phyloP scores from a whole-genome alignment of 2,797 vertebrate genomes.

The Aythya fuligula region DNA sequence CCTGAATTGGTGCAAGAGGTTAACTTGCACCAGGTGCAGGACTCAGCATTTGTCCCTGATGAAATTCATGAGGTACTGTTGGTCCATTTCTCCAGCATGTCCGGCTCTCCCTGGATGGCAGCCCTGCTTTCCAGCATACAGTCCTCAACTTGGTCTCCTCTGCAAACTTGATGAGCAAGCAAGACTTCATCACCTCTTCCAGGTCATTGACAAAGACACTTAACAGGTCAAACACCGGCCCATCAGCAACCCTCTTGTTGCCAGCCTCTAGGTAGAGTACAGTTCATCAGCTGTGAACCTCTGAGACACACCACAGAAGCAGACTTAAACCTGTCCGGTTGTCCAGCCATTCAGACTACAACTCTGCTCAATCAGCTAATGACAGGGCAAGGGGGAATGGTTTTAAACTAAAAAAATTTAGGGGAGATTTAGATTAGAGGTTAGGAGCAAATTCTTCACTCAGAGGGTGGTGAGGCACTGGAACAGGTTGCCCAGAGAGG shows the following conservation, averaged over 20 bases:
- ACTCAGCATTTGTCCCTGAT: background rate
- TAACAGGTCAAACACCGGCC: no score
- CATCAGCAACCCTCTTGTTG: background rate
- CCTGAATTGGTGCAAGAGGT: background rate
- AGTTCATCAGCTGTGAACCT: background rate
- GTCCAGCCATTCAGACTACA: background rate
- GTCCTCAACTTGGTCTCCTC: background rate
- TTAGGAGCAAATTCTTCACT: no score
- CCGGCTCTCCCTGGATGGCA: background rate
- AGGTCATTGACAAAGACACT: background rate
- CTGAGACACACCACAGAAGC: background rate
- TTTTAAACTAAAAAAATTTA: no score
- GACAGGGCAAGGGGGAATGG: no score
- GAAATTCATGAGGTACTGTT: background rate
- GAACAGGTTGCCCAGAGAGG: no score
- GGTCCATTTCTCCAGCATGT: background rate
- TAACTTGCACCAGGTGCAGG: background rate
- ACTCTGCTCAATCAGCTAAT: no score
- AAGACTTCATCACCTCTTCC: background rate
- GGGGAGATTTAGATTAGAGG: no score
- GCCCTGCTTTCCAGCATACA: background rate
- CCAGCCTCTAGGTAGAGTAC: background rate
- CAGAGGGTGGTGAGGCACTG: no score
- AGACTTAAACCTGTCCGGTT: background rate
- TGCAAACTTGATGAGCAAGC: background rate